Conservation (phyloP, 2,888 invertebrate genomes). For the Lumbricus terrestris region DNA sequence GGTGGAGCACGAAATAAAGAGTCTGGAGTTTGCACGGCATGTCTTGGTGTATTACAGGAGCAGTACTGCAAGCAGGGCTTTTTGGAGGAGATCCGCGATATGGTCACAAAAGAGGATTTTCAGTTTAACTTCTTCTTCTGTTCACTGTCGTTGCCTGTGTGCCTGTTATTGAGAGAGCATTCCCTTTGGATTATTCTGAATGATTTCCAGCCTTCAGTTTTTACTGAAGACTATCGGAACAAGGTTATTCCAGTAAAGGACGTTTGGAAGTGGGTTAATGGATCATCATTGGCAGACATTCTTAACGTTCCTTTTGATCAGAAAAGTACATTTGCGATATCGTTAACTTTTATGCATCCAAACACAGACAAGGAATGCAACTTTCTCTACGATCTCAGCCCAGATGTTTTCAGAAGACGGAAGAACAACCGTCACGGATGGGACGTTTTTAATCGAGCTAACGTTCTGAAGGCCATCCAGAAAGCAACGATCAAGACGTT, state of each 20-base stretch:
- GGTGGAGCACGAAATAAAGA: not conserved
- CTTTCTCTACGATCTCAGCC: conserved; percentile 59
- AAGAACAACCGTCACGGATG: conserved; percentile 46
- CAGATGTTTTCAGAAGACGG: conserved; percentile 48
- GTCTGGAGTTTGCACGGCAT: conserved; percentile 30
- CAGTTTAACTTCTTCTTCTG: conserved; percentile 29
- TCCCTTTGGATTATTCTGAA: conserved; percentile 25
- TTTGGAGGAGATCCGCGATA: conserved; percentile 18
- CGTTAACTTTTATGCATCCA: conserved; percentile 61
- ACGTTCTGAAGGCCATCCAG: conserved; percentile 48
- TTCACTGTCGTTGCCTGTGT: conserved; percentile 31
- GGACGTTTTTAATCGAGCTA: conserved; percentile 50
- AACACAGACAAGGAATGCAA: conserved; percentile 67
- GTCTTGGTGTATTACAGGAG: conserved; percentile 35
- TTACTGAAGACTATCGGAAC: conserved; percentile 6
- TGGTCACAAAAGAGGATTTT: conserved; percentile 21
- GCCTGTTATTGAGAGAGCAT: conserved; percentile 32
- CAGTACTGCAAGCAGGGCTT: conserved; percentile 31
- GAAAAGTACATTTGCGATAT: conserved; percentile 50
- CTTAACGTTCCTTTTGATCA: conserved; percentile 53
- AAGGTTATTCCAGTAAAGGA: conserved; percentile 69
- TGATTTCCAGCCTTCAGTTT: conserved; percentile 25
- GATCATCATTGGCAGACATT: conserved; percentile 65
- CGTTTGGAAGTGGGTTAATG: conserved; percentile 75
- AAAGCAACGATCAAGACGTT: conserved; percentile 46